These are phyloP conservation scores for Metopolophium dirhodum DNA, from an alignment of 1,140 invertebrate species.

Conservation along the genomic window DNA sequence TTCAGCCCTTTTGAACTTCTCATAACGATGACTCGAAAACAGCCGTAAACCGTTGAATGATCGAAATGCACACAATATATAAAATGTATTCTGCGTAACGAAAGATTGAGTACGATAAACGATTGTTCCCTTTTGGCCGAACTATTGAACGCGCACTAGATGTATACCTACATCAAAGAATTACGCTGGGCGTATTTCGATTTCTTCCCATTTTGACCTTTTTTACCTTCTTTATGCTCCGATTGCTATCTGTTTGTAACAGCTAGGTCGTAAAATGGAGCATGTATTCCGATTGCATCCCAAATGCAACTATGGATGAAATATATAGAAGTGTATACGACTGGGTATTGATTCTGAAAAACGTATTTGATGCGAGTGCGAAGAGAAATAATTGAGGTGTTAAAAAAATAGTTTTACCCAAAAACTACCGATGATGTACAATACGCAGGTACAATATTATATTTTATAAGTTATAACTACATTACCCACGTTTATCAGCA, in stretches of 20 bases:
- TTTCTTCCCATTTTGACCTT: background rate
- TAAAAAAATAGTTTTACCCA: background rate
- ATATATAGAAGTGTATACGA: background rate
- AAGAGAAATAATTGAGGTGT: background rate
- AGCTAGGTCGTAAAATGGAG: background rate
- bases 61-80: background rate
- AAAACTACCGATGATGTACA: background rate
- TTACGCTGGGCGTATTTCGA: background rate
- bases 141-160: background rate
- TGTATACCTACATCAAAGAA: background rate
- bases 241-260: constrained; percentile 7
- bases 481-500: background rate
- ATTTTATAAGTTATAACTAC: background rate
- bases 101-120: background rate
- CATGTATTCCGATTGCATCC: background rate
- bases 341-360: background rate
- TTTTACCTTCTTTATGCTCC: background rate
- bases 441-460: no score
- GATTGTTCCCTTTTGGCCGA: background rate
- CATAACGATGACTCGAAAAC: background rate
- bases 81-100: background rate
- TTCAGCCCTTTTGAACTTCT: background rate
- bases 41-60: background rate
- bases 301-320: background rate
- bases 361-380: background rate